These are phyloP conservation scores for Callitettix versicolor DNA, from an alignment of 1,140 invertebrate species.

Conservation along the genomic window DNA sequence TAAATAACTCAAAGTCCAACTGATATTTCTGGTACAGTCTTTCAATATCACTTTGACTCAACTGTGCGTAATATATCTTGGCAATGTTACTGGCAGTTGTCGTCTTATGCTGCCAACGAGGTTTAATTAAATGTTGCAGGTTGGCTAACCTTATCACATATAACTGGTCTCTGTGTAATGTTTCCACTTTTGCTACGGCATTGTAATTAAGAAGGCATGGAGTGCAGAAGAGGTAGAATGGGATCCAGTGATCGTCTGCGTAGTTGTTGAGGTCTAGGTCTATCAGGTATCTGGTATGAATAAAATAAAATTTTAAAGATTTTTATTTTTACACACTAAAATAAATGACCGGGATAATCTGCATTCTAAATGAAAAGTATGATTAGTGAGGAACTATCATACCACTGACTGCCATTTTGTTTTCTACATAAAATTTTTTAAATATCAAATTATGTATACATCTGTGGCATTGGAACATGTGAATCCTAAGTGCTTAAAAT, in stretches of 20 bases:
- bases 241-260: constrained; percentile 59
- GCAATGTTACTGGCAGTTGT: constrained; percentile 23
- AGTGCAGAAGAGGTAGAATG: constrained; percentile 58
- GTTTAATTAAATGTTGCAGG: constrained; percentile 62
- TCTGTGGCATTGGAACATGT: too few relatives aligned
- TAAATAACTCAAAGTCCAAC: constrained; percentile 75
- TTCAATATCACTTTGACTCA: constrained; percentile 58
- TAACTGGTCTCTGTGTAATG: constrained; percentile 50
- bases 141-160: constrained; percentile 66
- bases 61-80: constrained; percentile 54
- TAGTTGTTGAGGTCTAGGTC: constrained; percentile 31
- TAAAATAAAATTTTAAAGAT: too few relatives aligned
- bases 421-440: too few relatives aligned
- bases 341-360: too few relatives aligned
- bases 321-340: too few relatives aligned
- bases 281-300: constrained; percentile 20
- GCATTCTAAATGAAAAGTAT: too few relatives aligned
- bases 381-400: too few relatives aligned
- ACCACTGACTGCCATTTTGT: too few relatives aligned
- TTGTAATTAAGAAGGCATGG: constrained; percentile 56
- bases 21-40: constrained; percentile 70
- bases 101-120: constrained; percentile 58
- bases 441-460: too few relatives aligned
- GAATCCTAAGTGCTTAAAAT: too few relatives aligned
- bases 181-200: constrained; percentile 17